Percentiles rank a stretch among this genome's conserved stretches.
Conservation (phyloP, 1,140 invertebrate species). For the Diuraphis noxia region DNA sequence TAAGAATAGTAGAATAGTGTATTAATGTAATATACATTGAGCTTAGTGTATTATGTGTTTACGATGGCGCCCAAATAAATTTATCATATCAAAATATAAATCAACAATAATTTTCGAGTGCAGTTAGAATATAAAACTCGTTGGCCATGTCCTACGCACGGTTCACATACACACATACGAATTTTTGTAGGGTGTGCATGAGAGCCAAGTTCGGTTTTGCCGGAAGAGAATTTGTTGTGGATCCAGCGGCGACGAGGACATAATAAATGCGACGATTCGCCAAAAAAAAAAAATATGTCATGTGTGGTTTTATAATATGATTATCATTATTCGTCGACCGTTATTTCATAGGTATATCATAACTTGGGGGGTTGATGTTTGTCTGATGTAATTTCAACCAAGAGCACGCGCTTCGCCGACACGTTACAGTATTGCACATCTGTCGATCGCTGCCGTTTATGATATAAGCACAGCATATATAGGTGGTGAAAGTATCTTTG, state of each 20-base stretch:
- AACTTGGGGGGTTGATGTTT: not conserved
- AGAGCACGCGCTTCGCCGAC: too few relatives aligned
- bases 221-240: not conserved
- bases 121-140: not conserved
- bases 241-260: not conserved
- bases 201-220: not conserved
- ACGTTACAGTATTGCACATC: not conserved
- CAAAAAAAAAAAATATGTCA: not conserved
- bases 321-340: not conserved
- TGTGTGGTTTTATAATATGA: not conserved
- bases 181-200: not conserved
- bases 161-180: too few relatives aligned
- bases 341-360: not conserved
- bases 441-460: not conserved
- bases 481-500: not conserved
- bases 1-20: not conserved
- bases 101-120: not conserved
- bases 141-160: not conserved
- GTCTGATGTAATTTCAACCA: not conserved
- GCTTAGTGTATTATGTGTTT: not conserved
- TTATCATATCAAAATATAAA: too few relatives aligned
- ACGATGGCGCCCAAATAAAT: not conserved
- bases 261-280: not conserved
- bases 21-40: not conserved
- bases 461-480: not conserved